Evolutionary conservation across 2,113 vertebrate genomes (phyloP).

Genomic region (Corvus moneduloides): DNA sequence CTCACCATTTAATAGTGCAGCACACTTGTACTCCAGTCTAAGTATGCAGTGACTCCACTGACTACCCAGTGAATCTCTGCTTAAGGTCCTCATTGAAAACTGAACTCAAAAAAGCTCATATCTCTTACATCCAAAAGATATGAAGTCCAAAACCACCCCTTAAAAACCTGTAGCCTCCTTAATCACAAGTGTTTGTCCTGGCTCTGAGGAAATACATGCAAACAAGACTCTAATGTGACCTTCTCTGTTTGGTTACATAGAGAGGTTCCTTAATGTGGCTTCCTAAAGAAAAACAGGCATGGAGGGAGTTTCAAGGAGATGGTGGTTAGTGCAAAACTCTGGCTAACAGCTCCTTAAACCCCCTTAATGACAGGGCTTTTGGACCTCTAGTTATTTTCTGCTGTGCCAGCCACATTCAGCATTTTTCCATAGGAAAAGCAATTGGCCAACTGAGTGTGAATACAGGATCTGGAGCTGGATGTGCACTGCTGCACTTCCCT

Average conservation of each 20-base stretch:
- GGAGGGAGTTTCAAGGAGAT: background rate
- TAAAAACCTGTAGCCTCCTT: background rate
- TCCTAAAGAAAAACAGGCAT: background rate
- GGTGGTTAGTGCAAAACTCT: background rate
- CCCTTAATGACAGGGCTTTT: background rate
- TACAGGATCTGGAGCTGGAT: background rate
- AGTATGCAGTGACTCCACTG: background rate
- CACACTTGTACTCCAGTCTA: background rate
- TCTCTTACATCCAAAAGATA: background rate
- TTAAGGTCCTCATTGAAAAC: background rate
- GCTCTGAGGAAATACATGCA: background rate
- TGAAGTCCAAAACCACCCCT: background rate
- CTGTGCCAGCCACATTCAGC: background rate
- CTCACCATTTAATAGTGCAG: background rate
- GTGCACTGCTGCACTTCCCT: background rate
- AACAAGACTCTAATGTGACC: background rate
- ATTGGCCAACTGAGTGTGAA: accelerated
- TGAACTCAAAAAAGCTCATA: background rate
- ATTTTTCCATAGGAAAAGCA: background rate
- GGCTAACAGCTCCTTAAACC: background rate
- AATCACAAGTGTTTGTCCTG: background rate
- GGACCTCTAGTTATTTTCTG: background rate
- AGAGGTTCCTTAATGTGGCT: background rate
- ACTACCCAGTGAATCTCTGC: background rate
- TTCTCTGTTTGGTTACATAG: background rate